Percentiles rank a stretch among this genome's conserved stretches.
Evolutionary conservation across 2,888 invertebrate species (phyloP).

Genomic region (Saturnia japonica): DNA sequence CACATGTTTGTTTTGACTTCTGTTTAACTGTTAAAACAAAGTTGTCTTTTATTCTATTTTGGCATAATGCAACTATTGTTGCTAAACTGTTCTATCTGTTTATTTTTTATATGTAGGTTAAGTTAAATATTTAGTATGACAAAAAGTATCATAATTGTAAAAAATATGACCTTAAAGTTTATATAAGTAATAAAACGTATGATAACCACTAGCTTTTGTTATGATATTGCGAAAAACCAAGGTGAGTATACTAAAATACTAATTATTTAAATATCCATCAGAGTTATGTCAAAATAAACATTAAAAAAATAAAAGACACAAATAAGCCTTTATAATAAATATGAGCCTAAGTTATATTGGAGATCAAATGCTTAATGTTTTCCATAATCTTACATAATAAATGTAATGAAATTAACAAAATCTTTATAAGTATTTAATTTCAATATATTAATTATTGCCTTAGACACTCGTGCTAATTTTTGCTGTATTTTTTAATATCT

Average conservation of each 20-base stretch:
- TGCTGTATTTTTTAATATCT: no score
- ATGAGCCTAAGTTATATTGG: no score
- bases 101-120: background rate
- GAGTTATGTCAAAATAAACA: no score
- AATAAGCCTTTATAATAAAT: no score
- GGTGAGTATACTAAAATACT: background rate
- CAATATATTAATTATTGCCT: no score
- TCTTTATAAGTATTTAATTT: no score
- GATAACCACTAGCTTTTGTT: background rate
- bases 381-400: no score
- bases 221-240: background rate
- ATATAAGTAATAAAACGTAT: background rate
- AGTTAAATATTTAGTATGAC: background rate
- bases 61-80: conserved; percentile 10
- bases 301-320: no score
- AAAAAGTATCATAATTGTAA: background rate
- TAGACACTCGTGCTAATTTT: no score
- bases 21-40: conserved; percentile 12
- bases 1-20: conserved; percentile 57
- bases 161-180: background rate
- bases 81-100: background rate
- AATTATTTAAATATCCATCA: background rate
- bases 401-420: no score
- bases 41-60: conserved; percentile 41
- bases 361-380: no score